Conservation (phyloP, 1,140 invertebrate species). For the Paracyclopina nana region DNA sequence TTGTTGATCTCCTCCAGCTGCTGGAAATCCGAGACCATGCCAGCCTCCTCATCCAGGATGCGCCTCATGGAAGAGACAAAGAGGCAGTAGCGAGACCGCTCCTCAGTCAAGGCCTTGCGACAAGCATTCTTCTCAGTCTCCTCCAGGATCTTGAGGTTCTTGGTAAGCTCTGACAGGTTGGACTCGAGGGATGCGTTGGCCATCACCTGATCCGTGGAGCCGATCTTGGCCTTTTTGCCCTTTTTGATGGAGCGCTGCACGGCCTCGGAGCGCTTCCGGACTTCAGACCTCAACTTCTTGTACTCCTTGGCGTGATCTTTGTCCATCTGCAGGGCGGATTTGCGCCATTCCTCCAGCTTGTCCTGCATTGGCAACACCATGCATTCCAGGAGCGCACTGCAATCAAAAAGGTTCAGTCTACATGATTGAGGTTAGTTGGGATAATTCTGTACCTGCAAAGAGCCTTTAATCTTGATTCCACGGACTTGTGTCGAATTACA, state of each 20-base stretch:
- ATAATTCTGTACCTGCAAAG: slow-evolving; percentile 10
- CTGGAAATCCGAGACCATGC: slow-evolving; percentile 69
- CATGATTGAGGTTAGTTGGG: too few relatives aligned
- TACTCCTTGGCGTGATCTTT: slow-evolving; percentile 10
- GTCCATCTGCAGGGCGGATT: slow-evolving; percentile 23
- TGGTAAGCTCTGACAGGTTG: slow-evolving; percentile 51
- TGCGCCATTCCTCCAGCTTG: slow-evolving; percentile 75
- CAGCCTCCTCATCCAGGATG: slow-evolving; percentile 64
- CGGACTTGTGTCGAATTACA: slow-evolving; percentile 9
- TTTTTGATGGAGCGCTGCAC: slow-evolving; percentile 2
- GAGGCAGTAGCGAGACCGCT: slow-evolving; percentile 69
- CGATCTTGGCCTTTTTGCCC: slow-evolving; percentile 4
- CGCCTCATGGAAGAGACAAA: slow-evolving; percentile 80
- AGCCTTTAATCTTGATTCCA: slow-evolving; percentile 10
- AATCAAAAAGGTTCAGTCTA: slow-evolving; percentile 1
- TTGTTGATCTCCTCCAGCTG: slow-evolving; percentile 35
- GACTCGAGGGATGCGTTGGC: too few relatives aligned
- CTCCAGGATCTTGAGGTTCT: slow-evolving; percentile 61
- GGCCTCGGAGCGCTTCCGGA: slow-evolving; percentile 4
- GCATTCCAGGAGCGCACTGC: slow-evolving; percentile 31
- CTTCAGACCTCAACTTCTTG: background rate
- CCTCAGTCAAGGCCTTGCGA: slow-evolving; percentile 72
- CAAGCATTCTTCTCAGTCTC: slow-evolving; percentile 79
- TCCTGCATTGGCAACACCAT: slow-evolving; percentile 64
- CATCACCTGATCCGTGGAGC: background rate